Conservation (phyloP, 2,888 invertebrate species). For the Papilio gigon region DNA sequence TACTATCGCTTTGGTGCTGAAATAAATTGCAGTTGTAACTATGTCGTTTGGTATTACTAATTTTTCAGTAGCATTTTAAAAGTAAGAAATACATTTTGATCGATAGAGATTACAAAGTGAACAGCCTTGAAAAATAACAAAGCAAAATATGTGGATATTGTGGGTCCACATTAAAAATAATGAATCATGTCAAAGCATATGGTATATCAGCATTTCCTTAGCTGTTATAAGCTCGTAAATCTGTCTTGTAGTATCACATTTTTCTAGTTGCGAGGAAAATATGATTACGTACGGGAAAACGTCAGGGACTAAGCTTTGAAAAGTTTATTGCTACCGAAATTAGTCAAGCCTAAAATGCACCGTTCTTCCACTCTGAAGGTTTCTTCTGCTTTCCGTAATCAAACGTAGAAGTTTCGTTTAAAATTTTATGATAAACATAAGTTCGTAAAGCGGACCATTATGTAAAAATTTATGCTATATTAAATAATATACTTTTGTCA, state of each 20-base stretch:
- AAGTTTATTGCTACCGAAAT: constrained; percentile 36
- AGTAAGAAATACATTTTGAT: neutral
- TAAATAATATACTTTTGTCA: no score
- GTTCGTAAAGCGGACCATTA: neutral
- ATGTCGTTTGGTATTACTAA: no score
- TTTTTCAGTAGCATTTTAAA: neutral
- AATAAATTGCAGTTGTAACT: neutral
- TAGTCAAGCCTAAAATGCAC: constrained; percentile 17
- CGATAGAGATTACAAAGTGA: no score
- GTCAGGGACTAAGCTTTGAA: constrained; percentile 40
- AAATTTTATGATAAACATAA: constrained; percentile 10
- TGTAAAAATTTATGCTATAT: neutral
- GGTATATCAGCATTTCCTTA: constrained; percentile 36
- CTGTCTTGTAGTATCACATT: constrained; percentile 40
- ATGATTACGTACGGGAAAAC: constrained; percentile 38
- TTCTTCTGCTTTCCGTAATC: neutral
- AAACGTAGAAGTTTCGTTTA: neutral
- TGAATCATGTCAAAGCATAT: constrained; percentile 39
- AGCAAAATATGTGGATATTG: neutral
- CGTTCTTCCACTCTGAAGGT: neutral
- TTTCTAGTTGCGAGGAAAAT: constrained; percentile 37
- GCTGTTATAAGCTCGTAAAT: constrained; percentile 38
- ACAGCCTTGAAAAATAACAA: no score
- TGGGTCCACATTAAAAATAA: constrained; percentile 8
- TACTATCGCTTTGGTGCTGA: neutral